phyloP scores from a whole-genome alignment of 2,797 vertebrate species.

The Smutsia temminckii region DNA sequence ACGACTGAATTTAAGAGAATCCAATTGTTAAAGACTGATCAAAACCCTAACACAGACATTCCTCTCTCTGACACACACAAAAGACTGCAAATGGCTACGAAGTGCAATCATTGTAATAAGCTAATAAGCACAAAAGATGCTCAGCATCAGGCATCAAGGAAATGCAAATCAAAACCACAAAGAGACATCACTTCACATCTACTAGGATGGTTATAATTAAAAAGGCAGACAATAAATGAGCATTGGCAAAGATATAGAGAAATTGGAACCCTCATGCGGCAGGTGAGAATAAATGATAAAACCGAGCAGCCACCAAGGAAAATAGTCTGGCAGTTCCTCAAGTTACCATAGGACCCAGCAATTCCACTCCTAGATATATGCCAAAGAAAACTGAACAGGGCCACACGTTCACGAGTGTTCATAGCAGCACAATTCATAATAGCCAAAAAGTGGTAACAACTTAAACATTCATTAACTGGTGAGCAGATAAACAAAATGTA shows the following conservation, averaged over 20 bases:
- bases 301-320: not conserved
- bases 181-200: not conserved
- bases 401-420: not conserved
- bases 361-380: not conserved
- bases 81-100: not conserved
- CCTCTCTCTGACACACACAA: not conserved
- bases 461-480: not conserved
- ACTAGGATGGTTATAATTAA: not conserved
- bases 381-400: not conserved
- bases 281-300: not conserved
- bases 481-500: not conserved
- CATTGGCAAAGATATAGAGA: not conserved
- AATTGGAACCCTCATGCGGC: not conserved
- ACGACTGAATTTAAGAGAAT: not conserved
- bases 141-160: not conserved
- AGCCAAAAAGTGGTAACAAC: not conserved
- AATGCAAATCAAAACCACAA: not conserved
- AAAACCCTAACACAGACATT: not conserved
- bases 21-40: not conserved
- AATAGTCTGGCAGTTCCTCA: not conserved
- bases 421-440: not conserved
- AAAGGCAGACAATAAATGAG: not conserved
- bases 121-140: not conserved
- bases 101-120: not conserved
- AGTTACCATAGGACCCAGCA: not conserved